Evolutionary conservation across 2,888 invertebrate species (phyloP).

Genomic region (Orthosia incerta): DNA sequence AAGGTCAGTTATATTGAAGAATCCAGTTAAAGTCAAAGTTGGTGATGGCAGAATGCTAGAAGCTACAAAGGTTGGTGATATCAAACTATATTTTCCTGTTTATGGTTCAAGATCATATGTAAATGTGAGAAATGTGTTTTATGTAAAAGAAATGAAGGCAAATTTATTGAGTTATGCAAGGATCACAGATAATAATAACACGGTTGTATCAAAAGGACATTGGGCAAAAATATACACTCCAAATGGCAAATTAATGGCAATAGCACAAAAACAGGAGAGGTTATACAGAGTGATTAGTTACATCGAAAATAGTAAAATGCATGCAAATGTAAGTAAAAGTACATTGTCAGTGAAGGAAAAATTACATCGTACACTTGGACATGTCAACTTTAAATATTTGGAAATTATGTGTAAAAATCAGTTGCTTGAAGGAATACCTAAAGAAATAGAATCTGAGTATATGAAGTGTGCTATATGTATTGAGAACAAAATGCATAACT

Average conservation of each 20-base stretch:
- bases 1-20: too few relatives aligned
- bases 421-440: conserved; percentile 53
- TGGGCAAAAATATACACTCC: background rate
- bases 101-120: too few relatives aligned
- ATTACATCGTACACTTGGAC: background rate
- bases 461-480: too few relatives aligned
- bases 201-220: background rate
- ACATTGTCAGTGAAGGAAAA: too few relatives aligned
- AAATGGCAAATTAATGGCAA: too few relatives aligned
- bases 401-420: conserved; percentile 6
- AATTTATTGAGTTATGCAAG: background rate
- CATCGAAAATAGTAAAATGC: background rate
- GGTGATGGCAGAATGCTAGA: too few relatives aligned
- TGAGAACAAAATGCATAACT: conserved; percentile 63
- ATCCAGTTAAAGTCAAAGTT: too few relatives aligned
- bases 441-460: too few relatives aligned
- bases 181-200: background rate
- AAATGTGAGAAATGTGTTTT: too few relatives aligned
- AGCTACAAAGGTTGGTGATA: too few relatives aligned
- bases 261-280: background rate
- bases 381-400: conserved; percentile 6
- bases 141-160: background rate
- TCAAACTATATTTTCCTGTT: too few relatives aligned
- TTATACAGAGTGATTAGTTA: background rate
- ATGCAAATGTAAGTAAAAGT: too few relatives aligned